Base-by-base conservation (phyloP, 2,113 vertebrate genomes). In the Artemisiospiza belli region DNA sequence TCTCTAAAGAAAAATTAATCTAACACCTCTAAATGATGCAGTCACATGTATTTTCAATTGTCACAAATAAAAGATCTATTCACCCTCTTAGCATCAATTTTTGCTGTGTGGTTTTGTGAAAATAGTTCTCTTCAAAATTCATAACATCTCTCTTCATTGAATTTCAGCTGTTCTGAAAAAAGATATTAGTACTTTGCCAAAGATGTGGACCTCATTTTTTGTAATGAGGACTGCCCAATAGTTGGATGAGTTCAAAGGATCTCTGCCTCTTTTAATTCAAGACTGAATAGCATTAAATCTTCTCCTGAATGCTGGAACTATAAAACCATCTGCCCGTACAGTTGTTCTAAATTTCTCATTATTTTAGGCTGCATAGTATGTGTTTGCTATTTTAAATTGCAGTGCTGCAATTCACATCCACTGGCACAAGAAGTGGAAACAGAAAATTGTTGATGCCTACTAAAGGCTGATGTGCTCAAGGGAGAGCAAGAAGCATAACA, bases 1-100 rank as follows among this genome's bases (percentile, higher is more conserved):
- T 25, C 19, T 89, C 62, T 72, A 89, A 87, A 91, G 73, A 46
- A 94, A 94, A 97, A 94, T 92, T 87, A 80, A 23, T 89, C 90
- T 90, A 72, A 91, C 87, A 76, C 13, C 19, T 93, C 66, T 77
- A 94, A 87, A 77, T 75, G 46, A 62, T 51, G 70, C 27, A 67
- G 83, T 91, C 82, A 89, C 81, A 39, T 76, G 28, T 85, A 82
- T 93, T 97, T 92, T 93, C 47, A 70, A 39, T 61, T 89, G 52
- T 81, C 72, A 84, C 46, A 94, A 87, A 61, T 35, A 51, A 41
- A 35, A 92, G 66, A 76, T 69, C n/a, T 87, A 76, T 46, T 89
- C 83, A 88, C 47, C 44, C 76, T 72, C 64, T 82, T 62, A 75
- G 12, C 57, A 89, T 49, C 70, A 84, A 72, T 81, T 77, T 93